phyloP scores from a whole-genome alignment of 1,140 invertebrate species.

The Liolophura sinensis region DNA sequence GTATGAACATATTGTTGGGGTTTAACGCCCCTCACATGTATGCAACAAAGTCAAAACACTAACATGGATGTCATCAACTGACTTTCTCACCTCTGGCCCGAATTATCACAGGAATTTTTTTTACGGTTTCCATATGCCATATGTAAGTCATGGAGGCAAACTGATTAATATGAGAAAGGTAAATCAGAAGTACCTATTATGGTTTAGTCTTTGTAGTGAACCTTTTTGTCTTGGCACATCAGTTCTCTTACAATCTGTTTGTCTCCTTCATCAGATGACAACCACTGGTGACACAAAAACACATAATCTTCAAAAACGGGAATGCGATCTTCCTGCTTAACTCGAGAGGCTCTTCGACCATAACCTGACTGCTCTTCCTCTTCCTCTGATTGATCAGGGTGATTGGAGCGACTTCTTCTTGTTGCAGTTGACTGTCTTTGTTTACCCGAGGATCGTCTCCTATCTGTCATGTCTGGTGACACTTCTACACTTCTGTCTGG shows the following conservation, averaged over 20 bases:
- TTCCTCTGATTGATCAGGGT: slow-evolving; percentile 3
- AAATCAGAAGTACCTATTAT: no score
- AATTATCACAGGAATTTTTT: no score
- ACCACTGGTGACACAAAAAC: slow-evolving; percentile 51
- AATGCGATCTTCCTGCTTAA: slow-evolving; percentile 16
- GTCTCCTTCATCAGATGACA: slow-evolving; percentile 53
- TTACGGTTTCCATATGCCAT: no score
- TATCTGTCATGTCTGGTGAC: slow-evolving; percentile 13
- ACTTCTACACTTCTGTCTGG: not conserved
- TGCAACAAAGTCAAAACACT: no score
- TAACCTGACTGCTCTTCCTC: slow-evolving; percentile 7
- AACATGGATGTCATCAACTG: no score
- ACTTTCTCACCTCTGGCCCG: no score
- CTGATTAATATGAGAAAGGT: no score
- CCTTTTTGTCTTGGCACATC: no score
- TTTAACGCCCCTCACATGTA: no score
- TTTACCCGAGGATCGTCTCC: slow-evolving; percentile 5
- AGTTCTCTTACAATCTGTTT: slow-evolving; percentile 43
- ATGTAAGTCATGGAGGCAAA: no score
- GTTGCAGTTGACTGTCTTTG: not conserved
- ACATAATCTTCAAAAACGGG: slow-evolving; percentile 36
- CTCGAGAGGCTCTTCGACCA: slow-evolving; percentile 14
- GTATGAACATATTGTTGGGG: no score
- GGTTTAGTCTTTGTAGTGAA: no score
- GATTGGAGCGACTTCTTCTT: slow-evolving; percentile 2